Conservation (phyloP, 2,888 invertebrate species). For the Cenopis cana region DNA sequence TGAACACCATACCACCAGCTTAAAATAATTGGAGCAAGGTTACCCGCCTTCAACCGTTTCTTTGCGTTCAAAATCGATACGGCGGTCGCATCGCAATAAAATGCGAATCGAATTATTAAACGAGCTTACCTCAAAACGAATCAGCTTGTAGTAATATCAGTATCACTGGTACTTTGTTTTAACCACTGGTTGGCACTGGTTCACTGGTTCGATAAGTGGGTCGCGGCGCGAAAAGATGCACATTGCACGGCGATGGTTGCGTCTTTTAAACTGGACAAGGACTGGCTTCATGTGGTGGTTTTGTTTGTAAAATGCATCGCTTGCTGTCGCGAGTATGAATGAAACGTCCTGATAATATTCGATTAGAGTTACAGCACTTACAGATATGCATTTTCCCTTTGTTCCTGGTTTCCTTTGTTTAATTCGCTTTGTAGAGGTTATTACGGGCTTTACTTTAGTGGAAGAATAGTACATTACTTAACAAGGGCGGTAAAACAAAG, state of each 20-base stretch:
- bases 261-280: slow-evolving; percentile 68
- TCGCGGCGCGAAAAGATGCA: slow-evolving; percentile 37
- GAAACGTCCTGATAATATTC: slow-evolving; percentile 12
- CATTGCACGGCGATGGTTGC: slow-evolving; percentile 59
- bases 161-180: slow-evolving; percentile 20
- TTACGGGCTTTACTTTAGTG: too few relatives aligned
- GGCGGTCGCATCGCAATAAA: slow-evolving; percentile 56
- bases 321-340: background rate
- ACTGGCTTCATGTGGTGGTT: slow-evolving; percentile 49
- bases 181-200: background rate
- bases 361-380: background rate
- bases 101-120: slow-evolving; percentile 50
- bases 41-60: slow-evolving; percentile 65
- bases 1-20: slow-evolving; percentile 49
- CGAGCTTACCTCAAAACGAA: slow-evolving; percentile 69
- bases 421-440: too few relatives aligned
- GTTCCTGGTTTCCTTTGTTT: background rate
- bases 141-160: slow-evolving; percentile 70
- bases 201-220: background rate
- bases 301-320: slow-evolving; percentile 55
- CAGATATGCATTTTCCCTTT: background rate
- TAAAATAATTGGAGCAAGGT: slow-evolving; percentile 75
- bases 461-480: too few relatives aligned
- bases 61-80: slow-evolving; percentile 78
- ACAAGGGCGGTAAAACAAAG: too few relatives aligned